Evolutionary conservation across 2,113 vertebrate genomes (phyloP).

Genomic region (Promerops cafer): DNA sequence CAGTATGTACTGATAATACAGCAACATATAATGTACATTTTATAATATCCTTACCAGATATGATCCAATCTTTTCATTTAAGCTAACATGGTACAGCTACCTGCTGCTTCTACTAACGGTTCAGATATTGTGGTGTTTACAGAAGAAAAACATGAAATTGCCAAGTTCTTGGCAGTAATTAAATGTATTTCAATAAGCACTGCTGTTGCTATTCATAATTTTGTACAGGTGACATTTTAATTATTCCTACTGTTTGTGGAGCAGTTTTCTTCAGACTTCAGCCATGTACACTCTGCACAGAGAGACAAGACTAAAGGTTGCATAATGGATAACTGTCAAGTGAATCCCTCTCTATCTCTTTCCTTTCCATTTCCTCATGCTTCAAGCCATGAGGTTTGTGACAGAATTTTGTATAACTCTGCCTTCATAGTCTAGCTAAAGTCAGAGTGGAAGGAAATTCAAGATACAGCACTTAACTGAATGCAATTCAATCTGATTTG

Average conservation of each 20-base stretch:
- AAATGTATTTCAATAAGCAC: neutral
- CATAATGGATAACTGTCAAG: neutral
- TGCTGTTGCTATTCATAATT: neutral
- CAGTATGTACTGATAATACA: neutral
- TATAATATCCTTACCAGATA: neutral
- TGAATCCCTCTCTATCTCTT: neutral
- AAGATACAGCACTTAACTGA: neutral
- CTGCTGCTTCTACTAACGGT: neutral
- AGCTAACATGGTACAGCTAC: neutral
- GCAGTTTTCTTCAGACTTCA: neutral
- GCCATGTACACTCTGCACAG: neutral
- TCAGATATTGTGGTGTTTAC: neutral
- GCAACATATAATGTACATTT: neutral
- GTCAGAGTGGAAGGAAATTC: neutral
- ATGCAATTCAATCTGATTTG: conserved; percentile 17
- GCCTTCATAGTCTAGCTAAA: neutral
- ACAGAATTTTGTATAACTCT: neutral
- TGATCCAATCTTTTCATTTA: neutral
- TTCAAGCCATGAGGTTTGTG: neutral
- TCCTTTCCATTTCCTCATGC: neutral
- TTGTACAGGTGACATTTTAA: neutral
- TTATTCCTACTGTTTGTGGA: neutral
- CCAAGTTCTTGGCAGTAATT: neutral
- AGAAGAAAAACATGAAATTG: neutral
- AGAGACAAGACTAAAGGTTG: neutral